Conservation (phyloP, 2,113 vertebrate species). For the Carlito syrichta region DNA sequence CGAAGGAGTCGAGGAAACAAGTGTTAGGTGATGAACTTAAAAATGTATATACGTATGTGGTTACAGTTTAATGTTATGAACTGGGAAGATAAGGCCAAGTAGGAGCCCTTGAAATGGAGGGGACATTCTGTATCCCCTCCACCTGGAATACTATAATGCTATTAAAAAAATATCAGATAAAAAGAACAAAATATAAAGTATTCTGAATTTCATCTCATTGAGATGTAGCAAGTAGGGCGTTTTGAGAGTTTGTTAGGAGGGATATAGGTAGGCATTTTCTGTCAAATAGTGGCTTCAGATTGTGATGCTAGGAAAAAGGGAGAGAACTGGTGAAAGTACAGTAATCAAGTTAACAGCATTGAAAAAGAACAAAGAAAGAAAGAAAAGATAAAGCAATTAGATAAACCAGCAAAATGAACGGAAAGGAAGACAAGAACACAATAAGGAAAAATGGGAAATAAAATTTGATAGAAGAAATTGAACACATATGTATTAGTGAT, state of each 20-base stretch:
- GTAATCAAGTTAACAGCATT: not conserved
- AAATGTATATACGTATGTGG: not conserved
- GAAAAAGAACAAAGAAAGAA: not conserved
- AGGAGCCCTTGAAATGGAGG: not conserved
- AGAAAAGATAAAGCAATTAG: not conserved
- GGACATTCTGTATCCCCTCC: not conserved
- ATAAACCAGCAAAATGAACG: not conserved
- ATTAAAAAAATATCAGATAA: not conserved
- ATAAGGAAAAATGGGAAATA: not conserved
- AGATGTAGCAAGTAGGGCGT: not conserved
- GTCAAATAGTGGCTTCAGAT: not conserved
- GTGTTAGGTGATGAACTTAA: not conserved
- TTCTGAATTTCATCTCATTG: not conserved
- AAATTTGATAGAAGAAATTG: not conserved
- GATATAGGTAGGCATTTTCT: not conserved
- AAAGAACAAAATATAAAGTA: not conserved
- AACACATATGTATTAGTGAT: not conserved
- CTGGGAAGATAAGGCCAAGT: not conserved
- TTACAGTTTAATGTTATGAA: not conserved
- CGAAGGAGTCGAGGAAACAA: not conserved
- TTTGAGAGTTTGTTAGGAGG: not conserved
- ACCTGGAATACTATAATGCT: not conserved
- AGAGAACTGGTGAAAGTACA: not conserved
- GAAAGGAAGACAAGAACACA: not conserved
- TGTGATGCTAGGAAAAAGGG: not conserved